Evolutionary conservation across 1,140 invertebrate species (phyloP).

Genomic region (Mylabris phalerata): DNA sequence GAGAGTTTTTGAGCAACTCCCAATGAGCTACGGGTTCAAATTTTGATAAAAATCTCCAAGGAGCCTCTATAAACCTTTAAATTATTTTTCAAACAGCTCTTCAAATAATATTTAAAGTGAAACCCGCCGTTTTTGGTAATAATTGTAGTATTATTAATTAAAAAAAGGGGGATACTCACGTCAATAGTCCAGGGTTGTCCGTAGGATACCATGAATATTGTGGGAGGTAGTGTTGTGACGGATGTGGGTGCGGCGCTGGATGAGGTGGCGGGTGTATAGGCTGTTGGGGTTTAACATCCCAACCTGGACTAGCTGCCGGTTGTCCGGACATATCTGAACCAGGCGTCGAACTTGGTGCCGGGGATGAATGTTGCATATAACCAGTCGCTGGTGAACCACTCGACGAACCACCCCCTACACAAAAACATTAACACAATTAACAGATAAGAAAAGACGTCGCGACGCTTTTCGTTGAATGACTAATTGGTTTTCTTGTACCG

Average conservation of each 20-base stretch:
- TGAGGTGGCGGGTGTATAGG: conserved; percentile 46
- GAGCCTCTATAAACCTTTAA: too few species aligned
- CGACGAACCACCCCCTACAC: conserved; percentile 39
- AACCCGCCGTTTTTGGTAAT: too few species aligned
- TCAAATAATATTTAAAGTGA: too few species aligned
- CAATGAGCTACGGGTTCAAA: too few species aligned
- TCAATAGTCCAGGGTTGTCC: conserved; percentile 62
- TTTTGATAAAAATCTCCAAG: too few species aligned
- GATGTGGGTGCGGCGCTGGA: conserved; percentile 42
- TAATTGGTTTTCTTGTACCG: too few species aligned
- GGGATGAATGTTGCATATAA: conserved; percentile 42
- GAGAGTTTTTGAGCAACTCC: too few species aligned
- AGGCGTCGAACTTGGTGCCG: conserved; percentile 41
- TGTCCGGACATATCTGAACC: conserved; percentile 42
- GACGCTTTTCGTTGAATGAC: too few species aligned
- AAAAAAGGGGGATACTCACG: conserved; percentile 47
- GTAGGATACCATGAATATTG: conserved; percentile 67
- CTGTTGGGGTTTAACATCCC: conserved; percentile 40
- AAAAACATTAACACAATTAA: conserved; percentile 8
- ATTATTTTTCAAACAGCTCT: too few species aligned
- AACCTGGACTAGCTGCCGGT: conserved; percentile 36
- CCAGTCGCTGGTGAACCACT: conserved; percentile 38
- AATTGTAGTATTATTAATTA: too few species aligned
- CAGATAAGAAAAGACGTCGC: too few species aligned
- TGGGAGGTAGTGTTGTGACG: conserved; percentile 52